phyloP scores from a whole-genome alignment of 2,888 invertebrate species.

The Nudaria mundana region DNA sequence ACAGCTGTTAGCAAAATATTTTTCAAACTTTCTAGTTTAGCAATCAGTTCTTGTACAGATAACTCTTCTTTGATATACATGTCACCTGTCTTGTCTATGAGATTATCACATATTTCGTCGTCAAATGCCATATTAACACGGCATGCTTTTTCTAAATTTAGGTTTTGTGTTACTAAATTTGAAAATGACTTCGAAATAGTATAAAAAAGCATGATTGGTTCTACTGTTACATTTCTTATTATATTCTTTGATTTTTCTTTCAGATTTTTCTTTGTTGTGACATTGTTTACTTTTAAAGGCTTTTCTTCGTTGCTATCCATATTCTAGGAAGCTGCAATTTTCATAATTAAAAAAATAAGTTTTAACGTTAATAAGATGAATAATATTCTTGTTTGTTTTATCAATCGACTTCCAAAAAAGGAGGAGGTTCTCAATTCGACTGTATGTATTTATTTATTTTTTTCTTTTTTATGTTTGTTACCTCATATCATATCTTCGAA shows the following conservation, averaged over 20 bases:
- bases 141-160: not conserved
- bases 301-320: not conserved
- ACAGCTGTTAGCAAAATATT: not conserved
- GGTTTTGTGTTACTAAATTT: not conserved
- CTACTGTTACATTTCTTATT: not conserved
- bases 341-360: too few species aligned
- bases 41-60: conserved; percentile 62
- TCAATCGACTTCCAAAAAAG: too few species aligned
- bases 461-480: too few species aligned
- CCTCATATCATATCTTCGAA: too few species aligned
- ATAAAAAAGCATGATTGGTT: not conserved
- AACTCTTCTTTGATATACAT: conserved; percentile 83
- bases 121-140: not conserved
- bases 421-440: too few species aligned
- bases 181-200: not conserved
- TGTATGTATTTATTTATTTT: too few species aligned
- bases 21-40: not conserved
- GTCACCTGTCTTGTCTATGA: conserved; percentile 85
- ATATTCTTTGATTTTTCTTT: not conserved
- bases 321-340: too few species aligned
- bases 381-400: too few species aligned
- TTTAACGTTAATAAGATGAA: too few species aligned
- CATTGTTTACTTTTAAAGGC: not conserved
- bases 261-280: not conserved
- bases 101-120: conserved; percentile 85